Conservation (phyloP, 1,140 invertebrate species). For the Melanaphis sacchari region DNA sequence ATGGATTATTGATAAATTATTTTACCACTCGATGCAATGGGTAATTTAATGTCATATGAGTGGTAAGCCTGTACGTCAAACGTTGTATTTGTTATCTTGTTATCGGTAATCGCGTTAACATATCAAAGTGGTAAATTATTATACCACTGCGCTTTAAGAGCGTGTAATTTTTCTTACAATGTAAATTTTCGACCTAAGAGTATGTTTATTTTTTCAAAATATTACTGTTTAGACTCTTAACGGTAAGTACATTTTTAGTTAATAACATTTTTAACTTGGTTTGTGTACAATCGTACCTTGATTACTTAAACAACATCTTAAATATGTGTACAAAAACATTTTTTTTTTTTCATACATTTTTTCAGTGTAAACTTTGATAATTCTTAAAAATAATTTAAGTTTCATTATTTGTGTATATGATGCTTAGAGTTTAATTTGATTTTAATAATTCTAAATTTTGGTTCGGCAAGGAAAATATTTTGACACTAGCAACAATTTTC, state of each 20-base stretch:
- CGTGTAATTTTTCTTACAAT: neutral
- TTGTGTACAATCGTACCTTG: neutral
- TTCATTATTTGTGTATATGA: neutral
- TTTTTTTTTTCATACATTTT: neutral
- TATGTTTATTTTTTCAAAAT: neutral
- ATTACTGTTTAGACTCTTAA: neutral
- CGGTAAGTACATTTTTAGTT: neutral
- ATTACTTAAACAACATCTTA: neutral
- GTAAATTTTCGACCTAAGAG: neutral
- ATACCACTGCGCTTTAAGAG: neutral
- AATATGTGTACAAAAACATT: slow-evolving; percentile 20
- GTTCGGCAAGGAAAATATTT: slow-evolving; percentile 22
- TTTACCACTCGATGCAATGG: too few relatives aligned
- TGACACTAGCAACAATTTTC: neutral
- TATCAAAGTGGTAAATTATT: slow-evolving; percentile 20
- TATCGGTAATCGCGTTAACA: neutral
- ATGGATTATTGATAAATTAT: too few relatives aligned
- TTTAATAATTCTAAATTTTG: neutral
- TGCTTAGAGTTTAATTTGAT: neutral
- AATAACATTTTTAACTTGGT: neutral
- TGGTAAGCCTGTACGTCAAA: neutral
- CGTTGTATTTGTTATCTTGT: neutral
- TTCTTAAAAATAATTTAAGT: slow-evolving; percentile 9
- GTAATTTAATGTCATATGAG: too few relatives aligned
- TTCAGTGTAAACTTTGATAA: neutral